phyloP scores from a whole-genome alignment of 1,140 invertebrate species.

The Drosophila takahashii region DNA sequence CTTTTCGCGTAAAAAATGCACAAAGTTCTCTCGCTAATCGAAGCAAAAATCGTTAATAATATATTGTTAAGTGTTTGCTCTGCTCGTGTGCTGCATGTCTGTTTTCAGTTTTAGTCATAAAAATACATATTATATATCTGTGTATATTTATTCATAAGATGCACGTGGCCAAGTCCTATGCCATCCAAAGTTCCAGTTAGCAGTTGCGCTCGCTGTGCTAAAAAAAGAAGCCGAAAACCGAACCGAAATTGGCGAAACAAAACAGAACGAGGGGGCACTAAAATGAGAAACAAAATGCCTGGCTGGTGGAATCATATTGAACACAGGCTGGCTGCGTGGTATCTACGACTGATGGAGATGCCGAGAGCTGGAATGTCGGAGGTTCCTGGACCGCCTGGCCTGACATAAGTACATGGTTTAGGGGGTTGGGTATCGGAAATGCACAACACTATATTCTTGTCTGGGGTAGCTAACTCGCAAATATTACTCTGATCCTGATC shows the following conservation, averaged over 20 bases:
- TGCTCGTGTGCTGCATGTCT: conserved; percentile 44
- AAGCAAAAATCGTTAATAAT: conserved; percentile 79
- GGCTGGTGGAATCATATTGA: conserved; percentile 40
- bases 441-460: conserved; percentile 46
- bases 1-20: conserved; percentile 77
- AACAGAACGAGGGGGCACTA: conserved; percentile 54
- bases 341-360: conserved; percentile 42
- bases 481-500: conserved; percentile 45
- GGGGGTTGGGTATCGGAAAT: conserved; percentile 21
- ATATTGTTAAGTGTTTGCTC: conserved; percentile 69
- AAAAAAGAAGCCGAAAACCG: conserved; percentile 24
- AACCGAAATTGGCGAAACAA: conserved; percentile 47
- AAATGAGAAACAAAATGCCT: conserved; percentile 35
- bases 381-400: conserved; percentile 29
- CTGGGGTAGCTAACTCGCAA: conserved; percentile 35
- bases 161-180: conserved; percentile 67
- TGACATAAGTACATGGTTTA: conserved; percentile 50
- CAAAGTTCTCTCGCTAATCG: conserved; percentile 76
- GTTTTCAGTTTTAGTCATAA: conserved; percentile 64
- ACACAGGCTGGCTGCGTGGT: conserved; percentile 70
- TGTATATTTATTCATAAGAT: conserved; percentile 79
- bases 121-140: conserved; percentile 75
- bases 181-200: conserved; percentile 51
- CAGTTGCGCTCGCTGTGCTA: conserved; percentile 41
- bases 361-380: conserved; percentile 58